phyloP scores from a whole-genome alignment of 2,888 invertebrate species.

The Oeneis ivallda region DNA sequence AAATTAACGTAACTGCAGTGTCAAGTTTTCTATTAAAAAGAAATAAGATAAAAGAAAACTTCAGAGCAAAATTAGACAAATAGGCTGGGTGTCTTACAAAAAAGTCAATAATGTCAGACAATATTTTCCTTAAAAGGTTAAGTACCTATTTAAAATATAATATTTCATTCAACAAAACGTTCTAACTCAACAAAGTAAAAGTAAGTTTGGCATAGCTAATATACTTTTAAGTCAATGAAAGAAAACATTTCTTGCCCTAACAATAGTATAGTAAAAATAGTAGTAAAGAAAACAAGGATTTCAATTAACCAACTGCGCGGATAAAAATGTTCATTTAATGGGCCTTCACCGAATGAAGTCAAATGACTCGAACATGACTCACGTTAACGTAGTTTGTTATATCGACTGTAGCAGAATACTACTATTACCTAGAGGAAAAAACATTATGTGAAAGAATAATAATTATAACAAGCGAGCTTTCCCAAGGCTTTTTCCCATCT shows the following conservation, averaged over 20 bases:
- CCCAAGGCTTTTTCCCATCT: too few species aligned
- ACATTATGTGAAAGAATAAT: constrained; percentile 7
- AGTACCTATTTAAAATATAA: neutral
- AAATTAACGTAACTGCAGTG: too few species aligned
- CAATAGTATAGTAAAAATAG: constrained; percentile 6
- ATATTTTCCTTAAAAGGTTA: neutral
- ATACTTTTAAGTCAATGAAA: constrained; percentile 1
- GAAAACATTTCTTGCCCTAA: neutral
- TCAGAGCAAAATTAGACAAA: neutral
- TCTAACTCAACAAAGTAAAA: constrained; percentile 2
- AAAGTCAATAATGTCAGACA: neutral
- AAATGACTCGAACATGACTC: constrained; percentile 20
- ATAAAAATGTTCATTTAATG: constrained; percentile 19
- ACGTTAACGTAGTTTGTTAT: neutral
- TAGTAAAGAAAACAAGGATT: constrained; percentile 15
- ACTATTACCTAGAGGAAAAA: constrained; percentile 5
- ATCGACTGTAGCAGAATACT: constrained; percentile 4
- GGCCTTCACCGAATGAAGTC: constrained; percentile 13
- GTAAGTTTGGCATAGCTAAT: neutral
- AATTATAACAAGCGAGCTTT: constrained; percentile 2
- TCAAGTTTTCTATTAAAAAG: too few species aligned
- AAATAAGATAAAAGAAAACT: neutral
- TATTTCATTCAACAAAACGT: constrained; percentile 1
- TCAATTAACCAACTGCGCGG: constrained; percentile 18
- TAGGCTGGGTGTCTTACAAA: neutral